These are phyloP conservation scores for Lasaia peninsularis DNA, from an alignment of 1,140 invertebrate species.

Conservation along the genomic window DNA sequence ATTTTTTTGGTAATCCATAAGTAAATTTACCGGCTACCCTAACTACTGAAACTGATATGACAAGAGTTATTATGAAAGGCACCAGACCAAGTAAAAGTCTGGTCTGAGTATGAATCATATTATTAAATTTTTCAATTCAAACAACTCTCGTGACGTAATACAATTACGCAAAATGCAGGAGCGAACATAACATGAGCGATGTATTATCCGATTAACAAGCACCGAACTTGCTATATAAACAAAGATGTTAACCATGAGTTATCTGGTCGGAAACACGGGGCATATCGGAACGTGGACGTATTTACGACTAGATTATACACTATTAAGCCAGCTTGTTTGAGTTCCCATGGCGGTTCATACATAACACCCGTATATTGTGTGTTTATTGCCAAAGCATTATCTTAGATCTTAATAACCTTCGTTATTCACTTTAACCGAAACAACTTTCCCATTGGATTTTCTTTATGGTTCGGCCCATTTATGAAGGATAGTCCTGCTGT, in stretches of 20 bases:
- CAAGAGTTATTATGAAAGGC: too few relatives aligned
- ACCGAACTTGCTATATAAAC: conserved; percentile 35
- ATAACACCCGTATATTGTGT: conserved; percentile 22
- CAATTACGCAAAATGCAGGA: too few relatives aligned
- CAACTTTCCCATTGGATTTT: neutral
- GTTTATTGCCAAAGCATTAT: conserved; percentile 31
- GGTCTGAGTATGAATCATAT: too few relatives aligned
- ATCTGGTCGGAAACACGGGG: conserved; percentile 36
- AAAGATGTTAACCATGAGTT: conserved; percentile 33
- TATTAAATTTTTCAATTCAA: too few relatives aligned
- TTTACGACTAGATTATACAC: conserved; percentile 42
- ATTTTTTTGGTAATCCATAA: too few relatives aligned
- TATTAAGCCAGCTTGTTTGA: conserved; percentile 46
- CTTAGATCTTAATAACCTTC: conserved; percentile 11
- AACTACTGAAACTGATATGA: too few relatives aligned
- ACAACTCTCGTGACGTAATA: too few relatives aligned
- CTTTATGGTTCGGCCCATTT: too few relatives aligned
- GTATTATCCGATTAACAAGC: conserved; percentile 30
- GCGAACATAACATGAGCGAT: neutral
- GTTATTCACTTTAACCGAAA: conserved; percentile 6
- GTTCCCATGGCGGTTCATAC: conserved; percentile 49
- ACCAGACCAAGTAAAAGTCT: too few relatives aligned
- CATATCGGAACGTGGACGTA: conserved; percentile 36
- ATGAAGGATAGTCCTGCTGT: too few relatives aligned
- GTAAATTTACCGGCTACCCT: too few relatives aligned